These are phyloP conservation scores for Noctua fimbriata DNA, from an alignment of 2,888 invertebrate species.

Conservation along the genomic window DNA sequence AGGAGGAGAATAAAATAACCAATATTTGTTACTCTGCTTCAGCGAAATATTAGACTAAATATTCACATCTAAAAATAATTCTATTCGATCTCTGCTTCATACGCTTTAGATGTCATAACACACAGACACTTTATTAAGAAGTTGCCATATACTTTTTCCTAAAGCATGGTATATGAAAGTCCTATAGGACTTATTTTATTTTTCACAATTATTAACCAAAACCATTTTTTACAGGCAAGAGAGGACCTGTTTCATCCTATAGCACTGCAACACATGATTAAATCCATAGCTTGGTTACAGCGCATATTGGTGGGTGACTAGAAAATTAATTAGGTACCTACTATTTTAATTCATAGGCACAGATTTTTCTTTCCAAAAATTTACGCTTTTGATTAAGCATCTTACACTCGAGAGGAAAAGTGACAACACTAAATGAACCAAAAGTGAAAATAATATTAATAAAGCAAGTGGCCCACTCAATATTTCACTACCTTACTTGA, in stretches of 20 bases:
- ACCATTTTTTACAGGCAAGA: conserved; percentile 10
- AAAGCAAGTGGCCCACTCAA: neutral
- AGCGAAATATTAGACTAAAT: too few species aligned
- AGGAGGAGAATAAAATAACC: too few species aligned
- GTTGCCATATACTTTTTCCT: too few species aligned
- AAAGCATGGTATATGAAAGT: neutral
- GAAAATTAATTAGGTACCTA: neutral
- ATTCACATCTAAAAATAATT: too few species aligned
- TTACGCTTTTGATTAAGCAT: neutral
- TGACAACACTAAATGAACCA: neutral
- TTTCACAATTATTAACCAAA: neutral
- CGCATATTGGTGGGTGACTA: conserved; percentile 13
- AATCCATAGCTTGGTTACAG: neutral
- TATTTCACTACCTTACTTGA: neutral
- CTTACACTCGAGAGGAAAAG: neutral
- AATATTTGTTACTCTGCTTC: too few species aligned
- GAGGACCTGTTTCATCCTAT: neutral
- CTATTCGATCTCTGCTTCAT: too few species aligned
- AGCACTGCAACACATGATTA: neutral
- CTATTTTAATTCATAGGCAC: neutral
- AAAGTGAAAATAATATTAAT: neutral
- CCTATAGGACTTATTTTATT: neutral
- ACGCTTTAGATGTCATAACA: too few species aligned
- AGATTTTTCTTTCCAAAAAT: neutral
- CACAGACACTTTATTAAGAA: too few species aligned